Evolutionary conservation across 2,113 vertebrate species (phyloP).

Genomic region (Machaerirhynchus nigripectus): DNA sequence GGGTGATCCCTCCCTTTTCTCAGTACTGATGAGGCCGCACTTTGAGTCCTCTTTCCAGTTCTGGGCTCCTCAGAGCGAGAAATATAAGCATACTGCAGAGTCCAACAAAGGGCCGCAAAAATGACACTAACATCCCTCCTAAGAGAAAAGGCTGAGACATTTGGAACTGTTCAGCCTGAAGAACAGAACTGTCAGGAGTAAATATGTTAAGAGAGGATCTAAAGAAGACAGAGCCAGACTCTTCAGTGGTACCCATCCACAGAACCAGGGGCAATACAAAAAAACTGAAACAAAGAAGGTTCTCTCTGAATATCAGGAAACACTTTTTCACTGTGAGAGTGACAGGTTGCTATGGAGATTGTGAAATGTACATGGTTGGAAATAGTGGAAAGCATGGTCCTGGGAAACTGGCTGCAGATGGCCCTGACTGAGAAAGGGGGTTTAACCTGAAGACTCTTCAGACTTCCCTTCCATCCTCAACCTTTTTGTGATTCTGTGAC

Average conservation of each 20-base stretch:
- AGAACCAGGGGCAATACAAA: neutral
- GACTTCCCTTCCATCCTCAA: neutral
- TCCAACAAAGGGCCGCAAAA: neutral
- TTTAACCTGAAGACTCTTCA: neutral
- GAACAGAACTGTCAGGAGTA: neutral
- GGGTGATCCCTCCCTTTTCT: neutral
- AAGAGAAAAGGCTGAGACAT: neutral
- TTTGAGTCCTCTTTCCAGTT: neutral
- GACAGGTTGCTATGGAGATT: neutral
- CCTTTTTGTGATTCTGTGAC: neutral
- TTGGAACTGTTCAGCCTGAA: neutral
- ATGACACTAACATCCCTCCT: neutral
- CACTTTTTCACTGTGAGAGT: neutral
- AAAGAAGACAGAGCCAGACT: neutral
- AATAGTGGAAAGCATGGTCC: neutral
- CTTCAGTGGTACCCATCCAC: neutral
- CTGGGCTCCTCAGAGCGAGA: neutral
- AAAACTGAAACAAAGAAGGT: neutral
- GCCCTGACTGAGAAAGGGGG: rapidly evolving
- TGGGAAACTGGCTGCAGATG: neutral
- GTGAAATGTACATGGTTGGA: rapidly evolving
- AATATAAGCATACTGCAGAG: neutral
- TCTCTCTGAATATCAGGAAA: neutral
- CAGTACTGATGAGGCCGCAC: neutral
- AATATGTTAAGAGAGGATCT: neutral